Evolutionary conservation across 2,797 vertebrate genomes (phyloP), one percentile per base, ranked within the genome.

Genomic region (Fistularia commersonii): DNA sequence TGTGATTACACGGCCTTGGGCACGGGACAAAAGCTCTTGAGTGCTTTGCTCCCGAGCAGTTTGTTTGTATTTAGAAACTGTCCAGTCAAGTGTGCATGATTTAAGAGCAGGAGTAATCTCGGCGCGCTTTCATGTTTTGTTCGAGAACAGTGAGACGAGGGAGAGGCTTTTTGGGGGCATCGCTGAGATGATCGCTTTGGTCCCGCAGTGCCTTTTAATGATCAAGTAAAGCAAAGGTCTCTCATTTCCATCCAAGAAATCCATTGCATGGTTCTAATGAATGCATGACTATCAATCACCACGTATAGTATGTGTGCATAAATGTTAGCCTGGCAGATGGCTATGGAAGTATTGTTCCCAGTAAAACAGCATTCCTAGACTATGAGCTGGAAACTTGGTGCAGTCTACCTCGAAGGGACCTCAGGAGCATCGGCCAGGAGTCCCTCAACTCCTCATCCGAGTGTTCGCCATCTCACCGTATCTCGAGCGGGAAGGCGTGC

Each of bases 281-380:
- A 11, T 38, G 35, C 48, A 39, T 49, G 36, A 49, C 11, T 49
- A 49, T 49, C 23, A 23, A 23, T 23, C 23, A 23, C 23, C 23
- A 23, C 4, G 23, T 23, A 23, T 23, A 41, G 40, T n/a, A 13
- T 41, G 7, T 6, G 14, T 11, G 9, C 32, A 39, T 44, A 31
- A 55, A 35, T 32, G 11, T 34, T 33, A 53, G 42, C 8, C 65
- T 66, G 66, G 72, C 67, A 67, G 74, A 76, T 53, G 65, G 57
- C 66, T 68, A 66, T 79, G 72, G 64, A 57, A 79, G 65, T 57
- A 69, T 48, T 12, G 5, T 61, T 84, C 70, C 76, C 64, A 54
- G 53, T 61, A 58, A 82, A 73, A 63, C 60, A 66, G 67, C 83
- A 84, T 87, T 83, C 85, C 83, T 66, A 86, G 82, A 87, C 80